Base-by-base conservation (phyloP, 2,888 invertebrate species). In the Hanleya hanleyi region DNA sequence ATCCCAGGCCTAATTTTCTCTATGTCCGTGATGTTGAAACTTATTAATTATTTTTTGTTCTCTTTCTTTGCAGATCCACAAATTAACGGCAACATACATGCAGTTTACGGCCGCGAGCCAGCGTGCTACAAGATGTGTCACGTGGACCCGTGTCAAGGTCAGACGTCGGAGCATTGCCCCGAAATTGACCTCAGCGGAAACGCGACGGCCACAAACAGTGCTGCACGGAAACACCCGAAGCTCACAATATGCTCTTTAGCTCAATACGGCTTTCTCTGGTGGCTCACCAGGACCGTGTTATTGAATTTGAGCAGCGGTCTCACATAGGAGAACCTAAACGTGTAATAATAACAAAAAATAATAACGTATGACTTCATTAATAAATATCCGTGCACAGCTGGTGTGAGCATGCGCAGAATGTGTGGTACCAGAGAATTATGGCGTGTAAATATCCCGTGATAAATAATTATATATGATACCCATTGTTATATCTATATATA, bases 81-180 rank as follows among this genome's bases (percentile, higher is more conserved):
- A 57, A 57, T 57, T 9, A 22, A 22, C 15, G 57, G 57, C 26
- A 57, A 29, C 29, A 57, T 15, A 15, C 26, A 57, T 65, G 33
- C 36, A 41, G 26, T 50, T 36, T 67, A 71, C 33, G 71, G 67
- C n/a, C 37, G 57, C 26, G 57, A 37, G 26, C 67, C 67, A 15
- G 66, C 57, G n/a, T 71, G 71, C 57, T 71, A 71, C 49, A 61
- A 71, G 47, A 36, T 71, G 67, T 71, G 71, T 38, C 71, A 71
- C 35, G 36, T 71, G 35, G 33, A 57, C 26, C 29, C 29, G 29
- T 57, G 57, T 29, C 57, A 57, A 26, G 57, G 12, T 22, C 26
- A 57, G 12, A 57, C 57, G 4, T 15, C 57, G 26, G 57, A 57
- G 26, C 29, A 57, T 12, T 57, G 57, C 57, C 57, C 57, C 4